Evolutionary conservation across 2,888 invertebrate genomes (phyloP), one percentile per base, ranked within the genome.

Genomic region (Monopis laevigella): DNA sequence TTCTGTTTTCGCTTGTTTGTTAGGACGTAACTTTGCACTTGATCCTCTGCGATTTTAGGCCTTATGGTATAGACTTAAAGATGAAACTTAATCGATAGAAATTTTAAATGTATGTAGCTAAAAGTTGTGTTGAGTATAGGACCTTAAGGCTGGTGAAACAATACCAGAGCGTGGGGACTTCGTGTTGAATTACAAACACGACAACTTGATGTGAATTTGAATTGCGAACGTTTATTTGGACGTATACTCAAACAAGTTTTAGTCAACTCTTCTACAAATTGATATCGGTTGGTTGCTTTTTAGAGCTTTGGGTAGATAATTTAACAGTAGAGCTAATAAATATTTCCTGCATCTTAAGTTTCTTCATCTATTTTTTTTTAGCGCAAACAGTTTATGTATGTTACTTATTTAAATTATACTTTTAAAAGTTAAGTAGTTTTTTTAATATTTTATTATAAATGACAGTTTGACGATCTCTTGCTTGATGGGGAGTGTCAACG

Each of bases 181-280:
- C 60, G 69, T 59, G 65, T 75, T 73, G 78, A 78, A 80, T 80
- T 74, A 77, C 74, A 80, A 75, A 72, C 72, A 72, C 66, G 66
- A 44, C 44, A 59, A 66, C 72, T 70, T 65, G 74, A 69, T 67
- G 62, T 68, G 77, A 77, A 78, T 75, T 69, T 68, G 64, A 74
- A 78, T 71, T 56, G 66, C n/a, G 65, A 58, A 56, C 53, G 55
- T 51, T 53, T 57, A 55, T 58, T 58, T 56, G 59, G 58, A 55
- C 54, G 52, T 48, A 46, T 43, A 51, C n/a, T n/a, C 32, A 36
- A 36, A 36, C 11, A 36, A 36, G 36, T n/a, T n/a, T n/a, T n/a
- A n/a, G n/a, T 36, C 21, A 21, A 21, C 21, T 8, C 32, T 17
- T 14, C n/a, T 17, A 32, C 17, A 32, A 32, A 32, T 32, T 32